Percentiles rank a stretch among this genome's conserved stretches.
Evolutionary conservation across 1,140 invertebrate genomes (phyloP).

Genomic region (Hestina assimilis): DNA sequence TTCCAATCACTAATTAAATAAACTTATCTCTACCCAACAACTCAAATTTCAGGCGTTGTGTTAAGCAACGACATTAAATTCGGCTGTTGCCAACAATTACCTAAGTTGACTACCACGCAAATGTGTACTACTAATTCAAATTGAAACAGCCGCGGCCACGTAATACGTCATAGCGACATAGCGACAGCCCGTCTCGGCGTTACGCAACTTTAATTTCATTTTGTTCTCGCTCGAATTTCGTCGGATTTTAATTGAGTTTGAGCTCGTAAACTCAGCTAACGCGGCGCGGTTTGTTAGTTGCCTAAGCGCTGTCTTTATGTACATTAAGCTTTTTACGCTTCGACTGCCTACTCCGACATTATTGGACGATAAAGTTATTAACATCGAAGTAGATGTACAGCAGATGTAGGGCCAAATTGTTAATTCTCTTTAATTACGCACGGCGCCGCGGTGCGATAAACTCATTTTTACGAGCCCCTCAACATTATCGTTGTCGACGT

Average conservation of each 20-base stretch:
- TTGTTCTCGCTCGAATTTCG: conserved; percentile 52
- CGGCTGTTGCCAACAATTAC: conserved; percentile 12
- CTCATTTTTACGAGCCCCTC: conserved; percentile 56
- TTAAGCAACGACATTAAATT: conserved; percentile 10
- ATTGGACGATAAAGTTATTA: conserved; percentile 67
- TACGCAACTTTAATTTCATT: conserved; percentile 65
- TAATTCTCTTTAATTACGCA: conserved; percentile 62
- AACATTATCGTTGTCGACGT: conserved; percentile 52
- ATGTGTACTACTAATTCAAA: conserved; percentile 30
- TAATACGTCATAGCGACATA: conserved; percentile 37
- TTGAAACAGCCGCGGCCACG: conserved; percentile 32
- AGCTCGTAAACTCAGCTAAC: conserved; percentile 48
- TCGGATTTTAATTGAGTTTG: conserved; percentile 61
- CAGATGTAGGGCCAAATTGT: conserved; percentile 48
- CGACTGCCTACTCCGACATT: conserved; percentile 41
- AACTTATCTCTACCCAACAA: background rate
- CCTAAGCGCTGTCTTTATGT: conserved; percentile 60
- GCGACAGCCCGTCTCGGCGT: conserved; percentile 42
- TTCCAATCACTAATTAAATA: no score
- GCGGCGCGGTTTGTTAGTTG: conserved; percentile 58
- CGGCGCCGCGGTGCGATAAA: conserved; percentile 53
- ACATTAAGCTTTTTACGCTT: conserved; percentile 50
- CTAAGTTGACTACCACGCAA: conserved; percentile 13
- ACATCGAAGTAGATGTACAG: conserved; percentile 55
- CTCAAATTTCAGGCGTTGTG: conserved; percentile 6